These are phyloP conservation scores for Melitaea athalia DNA, from an alignment of 2,888 invertebrate genomes.

Conservation along the genomic window DNA sequence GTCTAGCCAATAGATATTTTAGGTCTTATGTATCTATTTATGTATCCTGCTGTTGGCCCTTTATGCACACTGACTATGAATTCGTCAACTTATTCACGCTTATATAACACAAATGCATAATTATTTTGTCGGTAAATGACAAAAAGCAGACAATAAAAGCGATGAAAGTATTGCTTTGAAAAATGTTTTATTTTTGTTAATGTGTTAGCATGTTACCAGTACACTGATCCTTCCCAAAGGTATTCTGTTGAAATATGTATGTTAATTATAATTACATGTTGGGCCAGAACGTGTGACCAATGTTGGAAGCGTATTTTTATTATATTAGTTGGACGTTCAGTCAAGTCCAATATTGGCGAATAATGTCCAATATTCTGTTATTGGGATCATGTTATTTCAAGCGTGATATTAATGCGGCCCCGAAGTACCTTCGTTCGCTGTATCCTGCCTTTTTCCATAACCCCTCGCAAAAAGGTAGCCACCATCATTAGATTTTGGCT, in stretches of 20 bases:
- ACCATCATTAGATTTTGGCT: conserved; percentile 55
- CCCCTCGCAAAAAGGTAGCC: conserved; percentile 62
- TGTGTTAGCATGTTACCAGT: conserved; percentile 33
- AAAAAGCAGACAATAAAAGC: conserved; percentile 23
- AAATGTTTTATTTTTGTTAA: conserved; percentile 25
- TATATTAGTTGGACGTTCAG: neutral
- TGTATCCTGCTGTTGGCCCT: too few relatives aligned
- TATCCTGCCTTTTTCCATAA: conserved; percentile 54
- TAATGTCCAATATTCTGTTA: conserved; percentile 13
- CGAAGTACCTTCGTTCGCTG: conserved; percentile 32
- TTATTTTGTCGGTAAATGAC: conserved; percentile 1
- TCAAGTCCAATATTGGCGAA: conserved; percentile 13
- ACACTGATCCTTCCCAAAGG: conserved; percentile 38
- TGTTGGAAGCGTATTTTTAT: conserved; percentile 9
- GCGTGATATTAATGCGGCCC: conserved; percentile 11
- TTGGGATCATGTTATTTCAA: conserved; percentile 19
- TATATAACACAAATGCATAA: neutral
- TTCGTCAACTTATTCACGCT: neutral
- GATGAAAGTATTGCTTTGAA: conserved; percentile 26
- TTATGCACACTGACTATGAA: neutral
- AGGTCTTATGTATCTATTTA: too few relatives aligned
- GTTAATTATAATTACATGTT: conserved; percentile 23
- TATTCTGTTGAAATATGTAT: conserved; percentile 34
- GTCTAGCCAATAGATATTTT: too few relatives aligned
- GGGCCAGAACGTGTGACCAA: conserved; percentile 5